Evolutionary conservation across 2,113 vertebrate species (phyloP).

Genomic region (Pygoscelis adeliae): DNA sequence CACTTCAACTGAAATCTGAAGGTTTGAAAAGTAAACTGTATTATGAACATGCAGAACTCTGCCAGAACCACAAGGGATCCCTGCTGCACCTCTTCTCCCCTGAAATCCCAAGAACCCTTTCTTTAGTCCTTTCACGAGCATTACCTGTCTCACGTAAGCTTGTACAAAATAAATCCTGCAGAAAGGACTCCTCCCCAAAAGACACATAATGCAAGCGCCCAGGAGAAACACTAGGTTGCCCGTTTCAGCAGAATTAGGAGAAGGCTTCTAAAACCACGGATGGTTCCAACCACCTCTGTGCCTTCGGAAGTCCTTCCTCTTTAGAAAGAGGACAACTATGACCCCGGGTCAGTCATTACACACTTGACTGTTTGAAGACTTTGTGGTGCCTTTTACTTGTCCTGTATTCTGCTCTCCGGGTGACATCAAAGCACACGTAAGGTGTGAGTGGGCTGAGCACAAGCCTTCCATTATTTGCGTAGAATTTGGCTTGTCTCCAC

Average conservation of each 20-base stretch:
- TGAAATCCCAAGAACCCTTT: neutral
- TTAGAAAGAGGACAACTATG: neutral
- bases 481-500: neutral
- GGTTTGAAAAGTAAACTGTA: neutral
- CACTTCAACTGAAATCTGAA: neutral
- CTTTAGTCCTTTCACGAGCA: neutral
- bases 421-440: neutral
- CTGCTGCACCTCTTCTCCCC: neutral
- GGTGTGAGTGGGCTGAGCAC: neutral
- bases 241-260: neutral
- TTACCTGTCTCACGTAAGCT: rapidly evolving
- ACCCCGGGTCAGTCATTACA: neutral
- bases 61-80: neutral
- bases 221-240: neutral
- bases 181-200: neutral
- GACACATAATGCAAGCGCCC: neutral
- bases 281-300: neutral
- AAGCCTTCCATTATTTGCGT: neutral
- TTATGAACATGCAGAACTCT: neutral
- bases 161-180: neutral
- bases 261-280: neutral
- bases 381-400: neutral
- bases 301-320: neutral
- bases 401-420: neutral
- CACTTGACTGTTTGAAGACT: neutral